Percentiles rank a stretch among this genome's conserved stretches.
Conservation (phyloP, 2,797 vertebrate species). For the Oreortyx pictus region DNA sequence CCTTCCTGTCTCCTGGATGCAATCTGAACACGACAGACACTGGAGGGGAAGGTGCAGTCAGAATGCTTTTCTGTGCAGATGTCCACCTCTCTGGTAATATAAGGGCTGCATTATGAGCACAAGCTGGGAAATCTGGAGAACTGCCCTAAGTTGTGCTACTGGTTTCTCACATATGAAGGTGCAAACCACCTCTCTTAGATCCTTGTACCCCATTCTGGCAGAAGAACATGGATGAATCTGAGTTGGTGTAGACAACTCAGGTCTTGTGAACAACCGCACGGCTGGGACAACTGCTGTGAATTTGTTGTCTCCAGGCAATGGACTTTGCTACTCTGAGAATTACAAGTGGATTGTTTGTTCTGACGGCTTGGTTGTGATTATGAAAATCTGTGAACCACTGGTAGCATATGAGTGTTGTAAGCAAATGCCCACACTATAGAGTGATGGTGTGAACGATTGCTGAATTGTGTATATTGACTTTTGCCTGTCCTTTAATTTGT, state of each 20-base stretch:
- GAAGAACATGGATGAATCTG: neutral
- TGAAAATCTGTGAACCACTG: neutral
- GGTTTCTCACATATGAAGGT: neutral
- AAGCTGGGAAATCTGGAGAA: neutral
- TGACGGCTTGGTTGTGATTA: neutral
- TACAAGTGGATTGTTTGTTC: neutral
- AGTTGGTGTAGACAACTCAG: neutral
- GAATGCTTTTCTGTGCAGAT: neutral
- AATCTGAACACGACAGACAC: neutral
- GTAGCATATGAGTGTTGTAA: neutral
- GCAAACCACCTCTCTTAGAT: neutral
- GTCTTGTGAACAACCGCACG: accelerated
- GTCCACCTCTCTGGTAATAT: neutral
- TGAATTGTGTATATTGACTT: neutral
- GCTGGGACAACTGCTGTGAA: neutral
- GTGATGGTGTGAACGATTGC: neutral
- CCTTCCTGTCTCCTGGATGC: neutral
- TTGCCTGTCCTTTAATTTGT: neutral
- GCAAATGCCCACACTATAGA: neutral
- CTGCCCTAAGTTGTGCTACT: neutral
- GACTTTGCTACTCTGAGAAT: neutral
- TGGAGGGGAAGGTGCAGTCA: neutral
- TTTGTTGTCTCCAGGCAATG: neutral
- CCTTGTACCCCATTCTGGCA: neutral
- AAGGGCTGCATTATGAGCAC: neutral